Conservation (phyloP, 1,140 invertebrate genomes). For the Dendroctonus valens region DNA sequence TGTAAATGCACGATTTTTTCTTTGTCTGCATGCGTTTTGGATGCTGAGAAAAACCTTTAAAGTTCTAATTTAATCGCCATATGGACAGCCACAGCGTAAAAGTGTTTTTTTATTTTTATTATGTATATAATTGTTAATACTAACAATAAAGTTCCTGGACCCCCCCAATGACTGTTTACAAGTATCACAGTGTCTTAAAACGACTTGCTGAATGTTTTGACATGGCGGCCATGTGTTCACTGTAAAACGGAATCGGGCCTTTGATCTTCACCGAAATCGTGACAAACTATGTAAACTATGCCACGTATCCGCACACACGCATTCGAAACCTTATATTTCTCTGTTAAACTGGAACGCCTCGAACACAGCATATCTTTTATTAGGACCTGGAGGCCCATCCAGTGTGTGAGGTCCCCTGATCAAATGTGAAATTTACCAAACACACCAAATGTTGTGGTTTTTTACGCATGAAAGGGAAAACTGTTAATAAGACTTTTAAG, state of each 20-base stretch:
- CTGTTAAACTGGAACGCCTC: constrained; percentile 29
- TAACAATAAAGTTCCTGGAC: no score
- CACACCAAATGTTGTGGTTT: constrained; percentile 31
- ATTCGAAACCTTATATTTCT: constrained; percentile 32
- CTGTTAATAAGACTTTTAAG: constrained; percentile 17
- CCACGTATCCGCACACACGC: constrained; percentile 33
- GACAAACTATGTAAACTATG: constrained; percentile 38
- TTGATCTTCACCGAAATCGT: constrained; percentile 37
- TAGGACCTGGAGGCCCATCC: not conserved
- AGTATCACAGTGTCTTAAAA: constrained; percentile 23
- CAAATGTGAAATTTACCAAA: constrained; percentile 33
- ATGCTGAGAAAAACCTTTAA: no score
- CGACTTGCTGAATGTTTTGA: constrained; percentile 38
- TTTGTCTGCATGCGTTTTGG: no score
- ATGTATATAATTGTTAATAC: no score
- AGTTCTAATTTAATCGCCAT: no score
- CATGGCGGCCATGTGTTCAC: constrained; percentile 38
- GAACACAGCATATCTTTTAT: constrained; percentile 16
- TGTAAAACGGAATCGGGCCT: constrained; percentile 31
- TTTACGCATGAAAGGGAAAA: constrained; percentile 25
- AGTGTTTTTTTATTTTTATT: no score
- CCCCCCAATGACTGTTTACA: constrained; percentile 14
- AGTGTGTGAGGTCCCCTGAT: constrained; percentile 28
- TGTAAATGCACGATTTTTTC: not conserved
- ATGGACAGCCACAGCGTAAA: no score